Evolutionary conservation across 2,113 vertebrate genomes (phyloP), one percentile per base, ranked within the genome.

Genomic region (Lethenteron reissneri): DNA sequence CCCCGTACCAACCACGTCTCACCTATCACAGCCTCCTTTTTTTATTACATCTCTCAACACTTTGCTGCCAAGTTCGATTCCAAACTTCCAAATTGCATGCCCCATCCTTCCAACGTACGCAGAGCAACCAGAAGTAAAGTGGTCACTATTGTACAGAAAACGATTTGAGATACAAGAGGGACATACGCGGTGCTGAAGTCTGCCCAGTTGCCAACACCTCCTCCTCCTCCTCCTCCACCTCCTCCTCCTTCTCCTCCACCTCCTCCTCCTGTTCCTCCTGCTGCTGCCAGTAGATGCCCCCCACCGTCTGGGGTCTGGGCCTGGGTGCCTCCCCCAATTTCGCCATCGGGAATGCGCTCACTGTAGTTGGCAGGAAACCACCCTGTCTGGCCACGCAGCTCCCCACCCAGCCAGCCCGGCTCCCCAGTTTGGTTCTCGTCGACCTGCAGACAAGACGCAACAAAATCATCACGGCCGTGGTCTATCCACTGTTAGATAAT

Each of bases 301-400:
- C 41, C 41, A 41, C 41, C n/a, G 64, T 68, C 64, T n/a, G 64
- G 21, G 64, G 64, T 17, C 64, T 68, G n/a, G 64, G 64, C n/a
- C 9, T 68, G 64, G 25, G 25, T 17, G 25, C 64, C 64, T 9
- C 64, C 64, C 41, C 41, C 41, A 12, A 88, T 84, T 76, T 99
- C 91, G 1, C 80, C 84, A 74, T 99, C 90, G 0, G 88, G 84
- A 73, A 97, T 90, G 77, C 84, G 86, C 77, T 99, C 92, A 1
- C 92, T 92, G 19, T 99, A 97, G 79, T 97, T 99, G 56, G 94
- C 94, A 70, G 94, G 94, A 77, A 99, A 97, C 94, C 94, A 99
- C 73, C 94, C 94, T 0, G 90, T 96, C 74, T 88, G 88, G 11
- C 92, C 91, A 74, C 90, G 86, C 70, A 99, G 72, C 76, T 97